A percentile compares a stretch with the other conserved stretches of the same genome.
Evolutionary conservation across 1,140 invertebrate genomes (phyloP).

Genomic region (Probaryconus sp.): DNA sequence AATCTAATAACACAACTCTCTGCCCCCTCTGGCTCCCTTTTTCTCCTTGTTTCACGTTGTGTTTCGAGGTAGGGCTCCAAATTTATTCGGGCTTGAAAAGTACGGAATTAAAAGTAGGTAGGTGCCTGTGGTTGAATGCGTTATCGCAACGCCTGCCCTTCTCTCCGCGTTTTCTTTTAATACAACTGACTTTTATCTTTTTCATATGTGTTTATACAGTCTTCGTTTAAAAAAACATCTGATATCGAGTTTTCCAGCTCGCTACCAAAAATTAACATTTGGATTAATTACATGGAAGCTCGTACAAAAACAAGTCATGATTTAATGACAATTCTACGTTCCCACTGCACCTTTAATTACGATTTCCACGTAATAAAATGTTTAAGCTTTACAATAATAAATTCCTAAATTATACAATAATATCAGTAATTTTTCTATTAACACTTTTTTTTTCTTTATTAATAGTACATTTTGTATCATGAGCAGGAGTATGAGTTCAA

Average conservation of each 20-base stretch:
- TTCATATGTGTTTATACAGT: conserved; percentile 51
- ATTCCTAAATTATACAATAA: no score
- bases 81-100: conserved; percentile 66
- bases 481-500: no score
- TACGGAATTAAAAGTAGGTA: conserved; percentile 66
- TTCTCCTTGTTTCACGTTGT: conserved; percentile 52
- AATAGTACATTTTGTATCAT: no score
- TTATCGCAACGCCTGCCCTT: conserved; percentile 62
- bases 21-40: conserved; percentile 38
- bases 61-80: conserved; percentile 55
- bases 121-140: conserved; percentile 64
- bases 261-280: conserved; percentile 39
- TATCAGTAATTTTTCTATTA: no score
- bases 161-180: conserved; percentile 47
- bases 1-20: conserved; percentile 69
- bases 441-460: no score
- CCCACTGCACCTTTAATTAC: no score
- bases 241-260: conserved; percentile 39
- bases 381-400: no score
- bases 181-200: conserved; percentile 56
- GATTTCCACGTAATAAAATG: no score
- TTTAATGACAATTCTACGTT: no score
- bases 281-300: conserved; percentile 26
- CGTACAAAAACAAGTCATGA: not conserved
- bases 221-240: conserved; percentile 34